Base-by-base conservation (phyloP, 2,888 invertebrate genomes). In the Agrilus biguttatus region DNA sequence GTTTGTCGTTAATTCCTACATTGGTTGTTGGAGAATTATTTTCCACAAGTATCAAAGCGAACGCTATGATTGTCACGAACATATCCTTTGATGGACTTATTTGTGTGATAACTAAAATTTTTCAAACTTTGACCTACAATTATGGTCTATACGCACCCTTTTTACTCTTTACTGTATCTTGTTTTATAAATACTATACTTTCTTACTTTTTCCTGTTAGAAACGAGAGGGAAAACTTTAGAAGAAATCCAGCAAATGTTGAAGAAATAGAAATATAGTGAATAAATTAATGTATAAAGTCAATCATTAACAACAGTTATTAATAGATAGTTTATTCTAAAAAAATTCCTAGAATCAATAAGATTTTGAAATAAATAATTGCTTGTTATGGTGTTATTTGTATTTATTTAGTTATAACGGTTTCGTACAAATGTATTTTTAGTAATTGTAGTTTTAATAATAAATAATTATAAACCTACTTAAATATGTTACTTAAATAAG, bases 171-270 rank as follows among this genome's bases (percentile, higher is more conserved):
- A 48, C 55, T 1, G 19, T 49, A 5, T 50, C 52, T 33, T 55
- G 54, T 28, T 53, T 59, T 36, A 5, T 55, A 8, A 51, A 54
- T 17, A 48, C 54, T 6, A 41, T 58, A 19, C 48, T 56, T 40
- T 51, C 58, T 5, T 54, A 57, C 44, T 59, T 47, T 47, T 51
- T 55, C 44, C 49, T 65, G 33, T 62, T 62, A 2, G 61, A 65
- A 47, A 65, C 63, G 1, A 60, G 56, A 48, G 63, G 61, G 3
- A 62, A 60, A 45, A 61, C 61, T 8, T 50, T 65, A 28, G 62
- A 62, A 43, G 60, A 64, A 52, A 63, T 64, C 39, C 64, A 65
- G 45, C 59, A 62, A 45, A 46, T 50, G 10, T 50, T 62, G 19
- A 60, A 56, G 38, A 43, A 45, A 14, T 23, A 23, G 23, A 2